Base-by-base conservation (phyloP, 2,113 vertebrate species). In the Nerophis ophidion region DNA sequence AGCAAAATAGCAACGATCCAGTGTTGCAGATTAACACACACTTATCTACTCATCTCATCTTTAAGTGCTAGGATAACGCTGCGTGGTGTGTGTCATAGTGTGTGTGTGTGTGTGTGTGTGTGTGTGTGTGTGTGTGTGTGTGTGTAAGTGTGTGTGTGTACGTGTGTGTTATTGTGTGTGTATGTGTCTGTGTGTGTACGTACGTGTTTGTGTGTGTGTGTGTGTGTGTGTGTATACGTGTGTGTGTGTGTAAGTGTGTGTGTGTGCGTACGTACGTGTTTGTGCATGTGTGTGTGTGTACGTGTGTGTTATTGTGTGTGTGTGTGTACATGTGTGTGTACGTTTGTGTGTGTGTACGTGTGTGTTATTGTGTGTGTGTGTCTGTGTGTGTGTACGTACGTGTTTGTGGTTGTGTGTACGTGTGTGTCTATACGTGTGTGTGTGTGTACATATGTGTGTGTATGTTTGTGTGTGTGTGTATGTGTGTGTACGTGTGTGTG, bases 1-100 rank as follows among this genome's bases (percentile, higher is more conserved):
- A n/a, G 44, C 0, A 45, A 46, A 61, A 76, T 48, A 64, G 49
- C 55, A 57, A 57, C 66, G 69, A 79, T 75, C 56, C 54, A 67
- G 54, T 49, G 65, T 26, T 26, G 3, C 33, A 82, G 79, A 84
- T 84, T 80, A 77, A 79, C 76, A 69, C 69, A 40, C 38, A 42
- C 53, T 68, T 80, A 84, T 79, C 70, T 75, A 66, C 65, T 78
- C 74, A 71, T 72, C 70, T 71, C 63, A 71, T 63, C 63, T 76
- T 66, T 76, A 64, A 80, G 63, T 72, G 65, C 72, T 70, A n/a
- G 60, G 40, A 70, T 48, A 61, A 63, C 42, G 46, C 42, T 17
- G 26, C 42, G 44, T 50, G 53, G 40, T 44, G 47, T 51, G 35
- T 34, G 57, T 1, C 1, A 54, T 13, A 44, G 10, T 12, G 49